Evolutionary conservation across 1,140 invertebrate species (phyloP), one percentile per base, ranked within the genome.

Genomic region (Battus philenor): DNA sequence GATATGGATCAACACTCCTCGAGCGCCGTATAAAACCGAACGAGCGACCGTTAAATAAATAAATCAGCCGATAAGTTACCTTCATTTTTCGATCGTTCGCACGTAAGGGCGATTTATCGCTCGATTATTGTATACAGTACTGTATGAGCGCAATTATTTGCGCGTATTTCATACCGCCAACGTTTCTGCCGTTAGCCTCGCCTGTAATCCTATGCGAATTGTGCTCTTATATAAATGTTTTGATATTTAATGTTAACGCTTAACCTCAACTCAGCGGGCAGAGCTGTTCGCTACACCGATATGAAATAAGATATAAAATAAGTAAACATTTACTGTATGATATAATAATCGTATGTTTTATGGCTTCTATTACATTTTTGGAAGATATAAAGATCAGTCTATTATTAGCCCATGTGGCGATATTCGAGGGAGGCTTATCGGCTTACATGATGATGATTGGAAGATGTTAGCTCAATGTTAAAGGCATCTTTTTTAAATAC

Each of bases 71-170:
- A 57, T 57, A 57, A 57, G 34, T 43, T 44, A 27, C 15, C 13
- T 34, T 17, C 13, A 31, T 47, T 36, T 44, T 44, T 45, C 38
- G 16, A 9, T 44, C 47, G 43, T 59, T 56, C 47, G 54, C 58
- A 60, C 52, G 47, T 45, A 47, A 43, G 44, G 53, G 33, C 50
- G 34, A 56, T 60, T 57, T 61, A 54, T 57, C 53, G 57, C 54
- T 51, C 46, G 53, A 50, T 61, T 41, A 41, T 41, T 41, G 38
- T 41, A 26, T 38, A 41, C 36, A 12, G 24, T 16, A n/a, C 11
- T 33, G 16, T 36, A 36, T 36, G n/a, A 16, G 20, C 13, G 38
- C 38, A 27, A 27, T 41, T 27, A 41, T 27, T 41, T 41, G 38
- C 24, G 8, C 4, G 33, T 36, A 20, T 36, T n/a, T 36, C 33